Conservation (phyloP, 2,888 invertebrate genomes). For the Dorcus hopei region DNA sequence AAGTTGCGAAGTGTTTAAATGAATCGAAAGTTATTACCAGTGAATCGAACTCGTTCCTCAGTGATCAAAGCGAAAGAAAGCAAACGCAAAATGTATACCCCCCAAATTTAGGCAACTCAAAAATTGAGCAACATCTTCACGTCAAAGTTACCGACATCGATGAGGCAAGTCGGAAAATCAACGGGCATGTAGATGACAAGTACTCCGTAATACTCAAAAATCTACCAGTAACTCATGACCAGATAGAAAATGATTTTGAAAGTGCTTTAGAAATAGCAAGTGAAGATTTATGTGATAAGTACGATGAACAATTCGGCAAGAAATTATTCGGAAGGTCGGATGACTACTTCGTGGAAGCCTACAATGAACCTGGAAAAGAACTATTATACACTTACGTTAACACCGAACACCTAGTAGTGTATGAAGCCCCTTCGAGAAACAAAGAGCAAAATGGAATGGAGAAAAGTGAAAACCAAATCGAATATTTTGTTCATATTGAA, state of each 20-base stretch:
- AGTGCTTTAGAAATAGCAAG: conserved; percentile 9
- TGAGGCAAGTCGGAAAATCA: too few species aligned
- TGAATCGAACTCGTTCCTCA: neutral
- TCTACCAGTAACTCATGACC: neutral
- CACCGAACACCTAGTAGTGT: conserved; percentile 21
- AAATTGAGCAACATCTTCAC: too few species aligned
- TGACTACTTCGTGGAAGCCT: conserved; percentile 35
- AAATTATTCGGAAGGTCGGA: conserved; percentile 21
- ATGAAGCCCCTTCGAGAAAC: neutral
- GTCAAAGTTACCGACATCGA: too few species aligned
- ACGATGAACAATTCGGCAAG: conserved; percentile 27
- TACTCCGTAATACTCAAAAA: neutral
- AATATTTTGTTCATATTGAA: neutral
- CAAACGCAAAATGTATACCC: neutral
- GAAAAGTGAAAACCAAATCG: neutral
- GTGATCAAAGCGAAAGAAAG: neutral
- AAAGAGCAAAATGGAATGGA: neutral
- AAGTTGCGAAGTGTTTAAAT: neutral
- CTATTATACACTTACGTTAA: conserved; percentile 32
- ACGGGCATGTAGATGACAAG: neutral
- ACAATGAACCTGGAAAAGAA: conserved; percentile 36
- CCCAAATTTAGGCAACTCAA: neutral
- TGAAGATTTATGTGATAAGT: conserved; percentile 13
- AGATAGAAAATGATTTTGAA: conserved; percentile 13
- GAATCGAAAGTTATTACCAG: neutral